These are phyloP conservation scores for Phlogophora meticulosa DNA, from an alignment of 2,888 invertebrate genomes.

Conservation along the genomic window DNA sequence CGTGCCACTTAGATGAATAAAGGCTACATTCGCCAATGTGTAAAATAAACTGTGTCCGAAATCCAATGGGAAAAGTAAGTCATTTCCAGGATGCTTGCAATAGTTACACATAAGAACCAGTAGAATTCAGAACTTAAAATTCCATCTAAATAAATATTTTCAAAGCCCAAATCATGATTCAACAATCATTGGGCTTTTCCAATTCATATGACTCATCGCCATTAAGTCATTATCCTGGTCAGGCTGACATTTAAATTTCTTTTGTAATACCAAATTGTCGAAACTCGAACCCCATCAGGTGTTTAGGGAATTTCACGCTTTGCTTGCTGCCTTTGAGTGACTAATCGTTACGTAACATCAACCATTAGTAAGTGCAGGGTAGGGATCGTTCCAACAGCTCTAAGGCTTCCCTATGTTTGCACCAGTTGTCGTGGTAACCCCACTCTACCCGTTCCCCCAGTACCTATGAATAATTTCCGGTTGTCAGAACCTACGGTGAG, in stretches of 20 bases:
- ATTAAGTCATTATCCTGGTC: conserved; percentile 36
- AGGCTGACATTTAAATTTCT: conserved; percentile 9
- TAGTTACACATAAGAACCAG: no score
- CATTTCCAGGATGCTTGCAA: no score
- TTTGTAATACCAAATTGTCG: conserved; percentile 31
- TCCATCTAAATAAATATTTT: neutral
- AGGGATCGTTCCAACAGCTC: conserved; percentile 50
- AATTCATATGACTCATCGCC: conserved; percentile 35
- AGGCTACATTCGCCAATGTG: no score
- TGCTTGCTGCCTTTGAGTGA: conserved; percentile 45
- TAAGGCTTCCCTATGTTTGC: conserved; percentile 86
- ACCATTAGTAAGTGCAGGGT: conserved; percentile 51
- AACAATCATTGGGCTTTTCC: conserved; percentile 22
- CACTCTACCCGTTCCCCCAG: conserved; percentile 71
- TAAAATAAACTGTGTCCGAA: no score
- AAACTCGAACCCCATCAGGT: conserved; percentile 38
- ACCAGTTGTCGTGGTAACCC: conserved; percentile 85
- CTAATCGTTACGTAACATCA: conserved; percentile 68
- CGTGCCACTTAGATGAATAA: neutral
- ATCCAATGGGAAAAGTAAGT: no score
- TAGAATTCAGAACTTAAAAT: neutral
- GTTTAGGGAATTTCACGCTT: conserved; percentile 48
- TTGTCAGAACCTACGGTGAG: conserved; percentile 70
- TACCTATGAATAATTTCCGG: conserved; percentile 87
- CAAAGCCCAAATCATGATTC: conserved; percentile 25